Conservation (phyloP, 2,113 vertebrate species). For the Paralichthys olivaceus region DNA sequence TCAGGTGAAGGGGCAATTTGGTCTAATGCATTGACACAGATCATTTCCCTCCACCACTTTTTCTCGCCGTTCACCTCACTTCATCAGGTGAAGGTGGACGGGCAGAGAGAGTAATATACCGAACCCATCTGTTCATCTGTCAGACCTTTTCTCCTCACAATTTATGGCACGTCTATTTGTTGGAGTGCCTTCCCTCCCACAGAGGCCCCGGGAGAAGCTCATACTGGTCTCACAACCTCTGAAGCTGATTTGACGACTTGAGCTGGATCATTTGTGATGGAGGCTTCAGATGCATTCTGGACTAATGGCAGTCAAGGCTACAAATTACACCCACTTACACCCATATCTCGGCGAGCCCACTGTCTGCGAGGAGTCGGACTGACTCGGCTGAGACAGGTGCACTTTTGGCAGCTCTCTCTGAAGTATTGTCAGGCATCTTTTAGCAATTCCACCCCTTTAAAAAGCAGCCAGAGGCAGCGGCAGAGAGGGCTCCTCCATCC, state of each 20-base stretch:
- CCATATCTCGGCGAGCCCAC: constrained; percentile 47
- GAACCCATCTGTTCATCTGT: constrained; percentile 82
- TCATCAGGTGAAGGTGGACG: constrained; percentile 71
- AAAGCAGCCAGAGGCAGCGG: constrained; percentile 33
- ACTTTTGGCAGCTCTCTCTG: constrained; percentile 60
- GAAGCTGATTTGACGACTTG: constrained; percentile 66
- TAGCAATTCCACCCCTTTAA: constrained; percentile 40
- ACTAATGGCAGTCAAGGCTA: constrained; percentile 73
- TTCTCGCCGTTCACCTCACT: constrained; percentile 65
- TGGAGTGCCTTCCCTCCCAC: constrained; percentile 72
- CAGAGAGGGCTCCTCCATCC: constrained; percentile 51
- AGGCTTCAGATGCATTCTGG: constrained; percentile 64
- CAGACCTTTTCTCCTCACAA: constrained; percentile 78
- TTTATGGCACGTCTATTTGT: constrained; percentile 77
- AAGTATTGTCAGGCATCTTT: constrained; percentile 64
- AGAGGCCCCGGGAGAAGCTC: constrained; percentile 57
- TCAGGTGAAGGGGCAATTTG: constrained; percentile 80
- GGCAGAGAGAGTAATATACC: constrained; percentile 76
- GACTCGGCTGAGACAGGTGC: constrained; percentile 55
- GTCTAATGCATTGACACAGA: constrained; percentile 80
- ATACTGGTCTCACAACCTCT: constrained; percentile 59
- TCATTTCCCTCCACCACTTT: constrained; percentile 76
- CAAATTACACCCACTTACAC: constrained; percentile 72
- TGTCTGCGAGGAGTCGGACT: constrained; percentile 49
- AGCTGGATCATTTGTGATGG: constrained; percentile 68